A percentile compares a stretch with the other conserved stretches of the same genome.
Conservation (phyloP, 2,797 vertebrate genomes). For the Crenuchus spilurus region DNA sequence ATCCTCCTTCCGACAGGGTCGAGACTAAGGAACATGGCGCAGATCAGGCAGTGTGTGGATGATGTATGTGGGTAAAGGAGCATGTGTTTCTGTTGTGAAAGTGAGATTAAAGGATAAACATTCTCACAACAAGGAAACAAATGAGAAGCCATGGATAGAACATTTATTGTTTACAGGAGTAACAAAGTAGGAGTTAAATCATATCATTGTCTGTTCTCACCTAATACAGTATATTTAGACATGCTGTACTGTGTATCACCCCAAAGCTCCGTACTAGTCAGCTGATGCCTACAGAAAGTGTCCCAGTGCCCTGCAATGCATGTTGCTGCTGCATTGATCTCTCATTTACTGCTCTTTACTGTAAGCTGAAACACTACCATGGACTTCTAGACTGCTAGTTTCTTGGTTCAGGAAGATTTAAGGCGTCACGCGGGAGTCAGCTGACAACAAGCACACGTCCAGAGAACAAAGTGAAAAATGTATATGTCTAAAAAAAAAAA, state of each 20-base stretch:
- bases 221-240: not conserved
- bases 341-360: conserved; percentile 7
- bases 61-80: not conserved
- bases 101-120: not conserved
- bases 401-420: not conserved
- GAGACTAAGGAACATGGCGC: conserved; percentile 55
- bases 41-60: not conserved
- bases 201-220: conserved; percentile 4
- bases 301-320: not conserved
- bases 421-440: not conserved
- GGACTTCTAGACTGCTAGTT: not conserved
- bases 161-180: not conserved
- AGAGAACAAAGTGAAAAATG: not conserved
- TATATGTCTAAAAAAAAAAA: too few species aligned
- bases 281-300: not conserved
- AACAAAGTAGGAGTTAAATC: not conserved
- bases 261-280: not conserved
- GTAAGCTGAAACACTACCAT: not conserved
- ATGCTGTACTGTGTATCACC: not conserved
- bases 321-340: too few species aligned
- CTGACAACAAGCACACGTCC: not conserved
- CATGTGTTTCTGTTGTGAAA: not conserved
- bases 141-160: not conserved
- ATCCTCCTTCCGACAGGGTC: conserved; percentile 64
- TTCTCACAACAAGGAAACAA: not conserved